Conservation (phyloP, 2,888 invertebrate genomes). For the Sussaba pulchella region DNA sequence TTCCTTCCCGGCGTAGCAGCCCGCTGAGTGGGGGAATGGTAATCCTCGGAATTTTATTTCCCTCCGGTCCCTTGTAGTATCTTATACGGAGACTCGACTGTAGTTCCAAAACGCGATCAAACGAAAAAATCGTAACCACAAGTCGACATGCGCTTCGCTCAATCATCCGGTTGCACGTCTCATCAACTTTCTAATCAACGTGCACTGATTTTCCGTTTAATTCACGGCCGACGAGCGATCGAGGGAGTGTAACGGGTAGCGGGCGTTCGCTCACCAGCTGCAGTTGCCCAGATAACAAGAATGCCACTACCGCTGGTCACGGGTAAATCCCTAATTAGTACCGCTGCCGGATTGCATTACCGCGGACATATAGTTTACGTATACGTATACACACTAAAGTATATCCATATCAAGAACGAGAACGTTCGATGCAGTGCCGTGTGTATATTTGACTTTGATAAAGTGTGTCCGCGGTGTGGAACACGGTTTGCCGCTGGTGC, state of each 20-base stretch:
- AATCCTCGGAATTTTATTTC: too few relatives aligned
- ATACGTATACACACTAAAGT: constrained; percentile 9
- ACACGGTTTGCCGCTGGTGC: constrained; percentile 4
- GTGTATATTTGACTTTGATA: constrained; percentile 42
- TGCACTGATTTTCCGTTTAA: constrained; percentile 79
- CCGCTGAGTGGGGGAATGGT: too few relatives aligned
- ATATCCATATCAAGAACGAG: constrained; percentile 42
- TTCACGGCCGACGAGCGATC: constrained; percentile 71
- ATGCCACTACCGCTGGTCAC: constrained; percentile 73
- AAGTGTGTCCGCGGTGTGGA: constrained; percentile 7
- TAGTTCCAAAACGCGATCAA: too few relatives aligned
- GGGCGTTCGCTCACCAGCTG: constrained; percentile 63
- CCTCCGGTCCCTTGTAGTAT: too few relatives aligned
- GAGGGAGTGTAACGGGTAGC: constrained; percentile 63
- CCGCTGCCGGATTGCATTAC: constrained; percentile 66
- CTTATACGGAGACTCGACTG: too few relatives aligned
- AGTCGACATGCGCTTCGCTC: too few relatives aligned
- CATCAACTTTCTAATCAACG: constrained; percentile 79
- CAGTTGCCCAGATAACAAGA: constrained; percentile 72
- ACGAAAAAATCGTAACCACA: too few relatives aligned
- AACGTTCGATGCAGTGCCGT: constrained; percentile 4
- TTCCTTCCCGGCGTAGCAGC: too few relatives aligned
- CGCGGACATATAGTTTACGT: constrained; percentile 11
- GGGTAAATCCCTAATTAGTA: constrained; percentile 79
- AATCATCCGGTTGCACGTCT: constrained; percentile 64